Conservation (phyloP, 2,888 invertebrate species). For the Gibbula magus region DNA sequence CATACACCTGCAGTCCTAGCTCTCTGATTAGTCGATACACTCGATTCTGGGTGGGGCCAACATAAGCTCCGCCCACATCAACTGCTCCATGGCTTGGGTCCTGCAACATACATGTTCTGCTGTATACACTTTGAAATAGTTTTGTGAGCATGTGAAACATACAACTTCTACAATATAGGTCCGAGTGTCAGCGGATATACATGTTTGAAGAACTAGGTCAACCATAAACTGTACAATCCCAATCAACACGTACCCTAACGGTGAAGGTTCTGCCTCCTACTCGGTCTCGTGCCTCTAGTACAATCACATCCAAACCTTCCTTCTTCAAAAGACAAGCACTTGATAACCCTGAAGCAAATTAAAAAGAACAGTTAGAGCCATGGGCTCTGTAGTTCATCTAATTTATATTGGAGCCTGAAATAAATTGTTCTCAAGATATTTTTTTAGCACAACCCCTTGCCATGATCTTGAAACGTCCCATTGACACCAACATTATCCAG, state of each 20-base stretch:
- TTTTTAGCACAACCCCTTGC: no score
- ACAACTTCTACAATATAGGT: not conserved
- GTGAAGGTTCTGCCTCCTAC: constrained; percentile 59
- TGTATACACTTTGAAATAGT: no score
- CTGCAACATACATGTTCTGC: constrained; percentile 34
- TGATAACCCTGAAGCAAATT: no score
- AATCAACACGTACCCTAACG: constrained; percentile 37
- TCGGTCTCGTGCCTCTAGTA: constrained; percentile 58
- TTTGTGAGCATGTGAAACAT: no score
- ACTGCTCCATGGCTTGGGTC: constrained; percentile 46
- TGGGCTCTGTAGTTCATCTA: no score
- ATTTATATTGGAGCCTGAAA: no score
- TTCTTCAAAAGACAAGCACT: constrained; percentile 47
- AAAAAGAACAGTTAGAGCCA: no score
- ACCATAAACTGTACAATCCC: not conserved
- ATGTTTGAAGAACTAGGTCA: no score
- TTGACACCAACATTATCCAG: no score
- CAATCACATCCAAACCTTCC: constrained; percentile 48
- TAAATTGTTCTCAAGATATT: no score
- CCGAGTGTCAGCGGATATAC: not conserved
- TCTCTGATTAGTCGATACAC: constrained; percentile 55
- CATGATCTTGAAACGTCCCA: no score
- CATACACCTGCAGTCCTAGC: constrained; percentile 49
- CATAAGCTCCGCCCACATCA: constrained; percentile 65
- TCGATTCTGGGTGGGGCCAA: constrained; percentile 62